Base-by-base conservation (phyloP, 2,113 vertebrate genomes). In the Zosterops lateralis region DNA sequence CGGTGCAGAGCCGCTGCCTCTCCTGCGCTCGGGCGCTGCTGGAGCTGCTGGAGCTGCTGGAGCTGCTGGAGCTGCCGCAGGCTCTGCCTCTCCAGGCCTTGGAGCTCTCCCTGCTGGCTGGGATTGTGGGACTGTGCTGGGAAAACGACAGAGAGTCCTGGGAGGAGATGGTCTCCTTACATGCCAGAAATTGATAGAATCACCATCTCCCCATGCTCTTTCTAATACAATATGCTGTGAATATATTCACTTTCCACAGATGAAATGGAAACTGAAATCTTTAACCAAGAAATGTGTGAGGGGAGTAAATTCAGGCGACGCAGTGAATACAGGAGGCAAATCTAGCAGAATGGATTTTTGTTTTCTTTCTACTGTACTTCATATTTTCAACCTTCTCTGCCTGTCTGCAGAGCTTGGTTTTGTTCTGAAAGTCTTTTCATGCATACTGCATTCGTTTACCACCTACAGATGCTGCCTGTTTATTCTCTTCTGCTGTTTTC, bases 401-500 rank as follows among this genome's bases (percentile, higher is more conserved):
- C 79, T 60, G 18, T 80, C 65, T 84, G 44, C 76, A 64, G 56
- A 90, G 65, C 13, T 31, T 38, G n/a, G 8, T 79, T 91, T 80
- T 95, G 72, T 67, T 77, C 75, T 86, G 82, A 26, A 85, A 83
- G 84, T 44, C 18, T 93, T 91, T 72, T 75, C 70, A 75, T 5
- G 5, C 13, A 11, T 24, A 32, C 20, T 56, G 32, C 44, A 32
- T 67, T 75, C 2, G 12, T 78, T 81, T 75, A 60, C 70, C 77
- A 58, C 50, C 32, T 34, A 61, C 56, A 80, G 64, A 51, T 60
- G 76, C 57, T 88, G 26, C 44, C 44, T 84, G 14, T 90, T 95
- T 95, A 71, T 86, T 86, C 56, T 67, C 87, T 53, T 50, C n/a
- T 57, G 42, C 65, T 90, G 58, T 90, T 92, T 86, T 77, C 68